phyloP scores from a whole-genome alignment of 2,113 vertebrate species.

The Plotosus lineatus region DNA sequence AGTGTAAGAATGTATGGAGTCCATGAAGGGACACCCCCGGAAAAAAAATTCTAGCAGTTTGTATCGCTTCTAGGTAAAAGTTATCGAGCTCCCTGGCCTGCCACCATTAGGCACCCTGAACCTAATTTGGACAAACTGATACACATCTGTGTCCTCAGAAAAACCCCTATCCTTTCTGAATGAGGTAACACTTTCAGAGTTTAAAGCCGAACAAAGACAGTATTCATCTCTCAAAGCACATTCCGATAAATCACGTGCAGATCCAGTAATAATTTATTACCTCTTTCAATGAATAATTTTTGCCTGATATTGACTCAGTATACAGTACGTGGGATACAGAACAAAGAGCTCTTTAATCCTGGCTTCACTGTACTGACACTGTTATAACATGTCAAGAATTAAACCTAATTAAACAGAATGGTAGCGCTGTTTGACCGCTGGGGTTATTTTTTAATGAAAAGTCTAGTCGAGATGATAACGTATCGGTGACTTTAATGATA shows the following conservation, averaged over 20 bases:
- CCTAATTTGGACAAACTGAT: not conserved
- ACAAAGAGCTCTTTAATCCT: slow-evolving; percentile 14
- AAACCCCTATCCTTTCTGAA: not conserved
- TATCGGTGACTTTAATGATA: slow-evolving; percentile 32
- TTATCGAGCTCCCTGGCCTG: not conserved
- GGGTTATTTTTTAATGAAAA: not conserved
- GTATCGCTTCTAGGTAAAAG: not conserved
- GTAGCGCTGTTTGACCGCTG: not conserved
- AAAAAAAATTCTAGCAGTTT: not conserved
- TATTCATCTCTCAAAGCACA: not conserved
- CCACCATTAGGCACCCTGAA: not conserved
- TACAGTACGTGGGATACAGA: not conserved
- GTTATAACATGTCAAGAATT: slow-evolving; percentile 1
- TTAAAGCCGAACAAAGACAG: not conserved
- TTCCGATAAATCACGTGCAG: not conserved
- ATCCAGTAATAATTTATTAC: not conserved
- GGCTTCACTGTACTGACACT: not conserved
- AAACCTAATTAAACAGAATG: not conserved
- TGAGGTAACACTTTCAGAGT: not conserved
- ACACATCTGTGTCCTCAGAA: too few relatives aligned
- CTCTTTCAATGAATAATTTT: not conserved
- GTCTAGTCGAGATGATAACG: not conserved
- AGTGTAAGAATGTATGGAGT: too few relatives aligned
- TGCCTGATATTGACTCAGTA: slow-evolving; percentile 4
- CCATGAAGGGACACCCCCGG: too few relatives aligned